These are phyloP conservation scores for Apoda limacodes DNA, from an alignment of 2,888 invertebrate genomes.

Conservation along the genomic window DNA sequence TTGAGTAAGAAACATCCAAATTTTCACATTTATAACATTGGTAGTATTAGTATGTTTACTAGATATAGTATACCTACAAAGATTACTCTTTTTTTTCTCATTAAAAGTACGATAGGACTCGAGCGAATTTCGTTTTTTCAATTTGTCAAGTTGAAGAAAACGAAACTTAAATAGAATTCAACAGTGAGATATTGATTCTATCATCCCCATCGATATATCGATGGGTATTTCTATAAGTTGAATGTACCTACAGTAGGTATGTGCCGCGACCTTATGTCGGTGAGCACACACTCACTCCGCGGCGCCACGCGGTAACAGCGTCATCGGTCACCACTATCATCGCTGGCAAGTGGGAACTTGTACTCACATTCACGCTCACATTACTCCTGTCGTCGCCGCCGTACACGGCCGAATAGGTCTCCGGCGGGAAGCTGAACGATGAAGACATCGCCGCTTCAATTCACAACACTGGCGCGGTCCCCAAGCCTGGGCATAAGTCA, in stretches of 20 bases:
- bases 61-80: too few relatives aligned
- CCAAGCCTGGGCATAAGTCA: too few relatives aligned
- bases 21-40: too few relatives aligned
- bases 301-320: neutral
- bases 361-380: conserved; percentile 47
- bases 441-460: conserved; percentile 36
- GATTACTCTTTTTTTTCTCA: too few relatives aligned
- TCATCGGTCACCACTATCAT: conserved; percentile 28
- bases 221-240: conserved; percentile 32
- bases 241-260: conserved; percentile 43
- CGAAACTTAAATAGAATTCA: too few relatives aligned
- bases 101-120: too few relatives aligned
- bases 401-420: conserved; percentile 56
- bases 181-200: too few relatives aligned
- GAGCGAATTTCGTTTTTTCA: too few relatives aligned
- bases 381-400: conserved; percentile 34
- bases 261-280: conserved; percentile 40
- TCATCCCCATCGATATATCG: too few relatives aligned
- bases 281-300: conserved; percentile 36
- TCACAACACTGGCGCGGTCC: conserved; percentile 29
- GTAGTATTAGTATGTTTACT: too few relatives aligned
- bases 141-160: too few relatives aligned
- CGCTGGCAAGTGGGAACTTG: conserved; percentile 31
- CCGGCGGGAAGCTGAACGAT: conserved; percentile 54
- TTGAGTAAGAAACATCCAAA: too few relatives aligned